phyloP scores from a whole-genome alignment of 2,113 vertebrate species.

The Podarcis cretensis region DNA sequence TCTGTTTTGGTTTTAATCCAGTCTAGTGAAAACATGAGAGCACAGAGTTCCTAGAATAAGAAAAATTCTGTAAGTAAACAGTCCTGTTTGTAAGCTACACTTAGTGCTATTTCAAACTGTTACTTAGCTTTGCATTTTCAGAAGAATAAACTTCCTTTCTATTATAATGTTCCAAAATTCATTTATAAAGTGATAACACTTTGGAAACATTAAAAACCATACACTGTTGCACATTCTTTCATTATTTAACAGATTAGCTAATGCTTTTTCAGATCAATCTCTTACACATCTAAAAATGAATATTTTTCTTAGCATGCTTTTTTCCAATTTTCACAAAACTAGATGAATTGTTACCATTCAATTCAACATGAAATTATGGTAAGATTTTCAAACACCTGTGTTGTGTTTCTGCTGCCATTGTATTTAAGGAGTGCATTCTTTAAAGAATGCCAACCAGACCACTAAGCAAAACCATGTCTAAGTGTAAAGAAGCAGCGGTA shows the following conservation, averaged over 20 bases:
- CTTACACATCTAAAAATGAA: background rate
- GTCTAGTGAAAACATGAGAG: slow-evolving; percentile 93
- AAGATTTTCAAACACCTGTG: background rate
- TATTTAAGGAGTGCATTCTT: background rate
- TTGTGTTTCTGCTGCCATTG: background rate
- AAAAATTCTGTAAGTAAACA: slow-evolving; percentile 13
- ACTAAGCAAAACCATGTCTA: no score
- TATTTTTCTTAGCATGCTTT: background rate
- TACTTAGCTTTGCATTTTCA: background rate
- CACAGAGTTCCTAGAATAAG: slow-evolving; percentile 85
- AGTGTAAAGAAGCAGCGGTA: no score
- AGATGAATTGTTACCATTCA: background rate
- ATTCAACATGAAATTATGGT: background rate
- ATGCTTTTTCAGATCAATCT: background rate
- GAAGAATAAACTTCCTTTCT: background rate
- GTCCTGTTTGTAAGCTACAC: background rate
- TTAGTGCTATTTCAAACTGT: background rate
- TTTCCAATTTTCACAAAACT: background rate
- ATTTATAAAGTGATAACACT: background rate
- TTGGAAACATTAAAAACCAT: background rate
- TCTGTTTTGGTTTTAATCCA: slow-evolving; percentile 93
- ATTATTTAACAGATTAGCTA: background rate
- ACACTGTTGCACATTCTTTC: background rate
- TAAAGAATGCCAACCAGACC: background rate
- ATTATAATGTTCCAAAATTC: background rate